Conservation (phyloP, 2,888 invertebrate species). For the Cheilosia vulpina region DNA sequence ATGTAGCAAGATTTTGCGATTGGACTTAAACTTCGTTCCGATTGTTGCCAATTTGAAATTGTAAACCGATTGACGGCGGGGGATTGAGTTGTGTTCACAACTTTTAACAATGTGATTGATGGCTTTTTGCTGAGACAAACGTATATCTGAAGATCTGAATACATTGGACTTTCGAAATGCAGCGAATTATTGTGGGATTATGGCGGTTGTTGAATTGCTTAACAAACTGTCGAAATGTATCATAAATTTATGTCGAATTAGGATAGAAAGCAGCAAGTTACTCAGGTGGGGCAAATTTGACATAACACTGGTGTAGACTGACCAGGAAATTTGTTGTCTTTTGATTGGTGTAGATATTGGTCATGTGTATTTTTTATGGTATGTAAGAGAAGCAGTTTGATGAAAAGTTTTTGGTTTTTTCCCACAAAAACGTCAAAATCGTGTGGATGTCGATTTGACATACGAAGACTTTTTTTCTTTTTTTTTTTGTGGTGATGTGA, state of each 20-base stretch:
- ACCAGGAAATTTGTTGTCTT: no score
- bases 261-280: neutral
- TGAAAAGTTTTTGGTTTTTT: no score
- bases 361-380: no score
- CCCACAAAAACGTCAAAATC: no score
- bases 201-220: neutral
- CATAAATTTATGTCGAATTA: neutral
- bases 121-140: slow-evolving; percentile 24
- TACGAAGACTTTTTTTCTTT: no score
- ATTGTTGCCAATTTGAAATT: slow-evolving; percentile 52
- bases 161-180: neutral
- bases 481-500: no score
- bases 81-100: slow-evolving; percentile 11
- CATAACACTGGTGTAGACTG: no score
- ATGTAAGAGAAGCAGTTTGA: no score
- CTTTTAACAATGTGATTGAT: slow-evolving; percentile 57
- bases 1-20: slow-evolving; percentile 60
- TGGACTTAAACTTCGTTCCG: slow-evolving; percentile 70
- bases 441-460: no score
- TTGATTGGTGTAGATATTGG: no score
- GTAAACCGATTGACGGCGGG: slow-evolving; percentile 23
- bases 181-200: neutral
- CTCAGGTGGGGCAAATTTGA: no score
- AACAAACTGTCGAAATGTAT: neutral
- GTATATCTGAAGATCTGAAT: neutral